phyloP scores from a whole-genome alignment of 2,113 vertebrate genomes.

The Synodontis membranacea region DNA sequence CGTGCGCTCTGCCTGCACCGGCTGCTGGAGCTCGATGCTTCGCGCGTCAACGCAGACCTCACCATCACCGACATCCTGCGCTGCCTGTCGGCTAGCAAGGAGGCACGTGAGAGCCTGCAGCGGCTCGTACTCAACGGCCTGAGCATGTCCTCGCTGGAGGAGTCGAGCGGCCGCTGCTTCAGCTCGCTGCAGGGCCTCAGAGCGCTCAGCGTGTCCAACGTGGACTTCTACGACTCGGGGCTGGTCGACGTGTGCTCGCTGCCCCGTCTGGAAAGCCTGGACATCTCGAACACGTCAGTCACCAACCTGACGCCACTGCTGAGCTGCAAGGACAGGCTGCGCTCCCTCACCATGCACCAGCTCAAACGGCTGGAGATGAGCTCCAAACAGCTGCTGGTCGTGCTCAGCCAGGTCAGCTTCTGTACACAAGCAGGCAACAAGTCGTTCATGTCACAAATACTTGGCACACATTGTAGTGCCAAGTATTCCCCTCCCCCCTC shows the following conservation, averaged over 20 bases:
- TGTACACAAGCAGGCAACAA: neutral
- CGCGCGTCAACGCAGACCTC: slow-evolving; percentile 93
- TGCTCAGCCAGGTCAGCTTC: slow-evolving; percentile 75
- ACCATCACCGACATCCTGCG: slow-evolving; percentile 95
- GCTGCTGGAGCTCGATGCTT: slow-evolving; percentile 91
- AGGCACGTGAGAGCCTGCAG: slow-evolving; percentile 88
- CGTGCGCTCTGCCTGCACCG: slow-evolving; percentile 92
- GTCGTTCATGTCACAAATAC: neutral
- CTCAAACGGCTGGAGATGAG: slow-evolving; percentile 99
- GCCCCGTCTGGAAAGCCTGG: slow-evolving; percentile 91
- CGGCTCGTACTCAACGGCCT: slow-evolving; percentile 91
- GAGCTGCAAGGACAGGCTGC: slow-evolving; percentile 86
- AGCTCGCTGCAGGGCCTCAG: slow-evolving; percentile 85
- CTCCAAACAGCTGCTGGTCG: slow-evolving; percentile 88
- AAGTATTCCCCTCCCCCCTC: no score
- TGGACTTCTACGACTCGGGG: slow-evolving; percentile 95
- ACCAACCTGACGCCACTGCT: slow-evolving; percentile 92
- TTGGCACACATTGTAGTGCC: neutral
- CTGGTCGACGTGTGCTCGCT: slow-evolving; percentile 88
- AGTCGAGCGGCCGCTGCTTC: slow-evolving; percentile 86
- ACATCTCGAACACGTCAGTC: slow-evolving; percentile 96
- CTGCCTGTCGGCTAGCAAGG: slow-evolving; percentile 90
- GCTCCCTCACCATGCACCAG: slow-evolving; percentile 95
- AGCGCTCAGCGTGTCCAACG: slow-evolving; percentile 89
- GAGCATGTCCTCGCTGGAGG: slow-evolving; percentile 93